phyloP scores from a whole-genome alignment of 1,140 invertebrate species.

The Papilio dardanus region DNA sequence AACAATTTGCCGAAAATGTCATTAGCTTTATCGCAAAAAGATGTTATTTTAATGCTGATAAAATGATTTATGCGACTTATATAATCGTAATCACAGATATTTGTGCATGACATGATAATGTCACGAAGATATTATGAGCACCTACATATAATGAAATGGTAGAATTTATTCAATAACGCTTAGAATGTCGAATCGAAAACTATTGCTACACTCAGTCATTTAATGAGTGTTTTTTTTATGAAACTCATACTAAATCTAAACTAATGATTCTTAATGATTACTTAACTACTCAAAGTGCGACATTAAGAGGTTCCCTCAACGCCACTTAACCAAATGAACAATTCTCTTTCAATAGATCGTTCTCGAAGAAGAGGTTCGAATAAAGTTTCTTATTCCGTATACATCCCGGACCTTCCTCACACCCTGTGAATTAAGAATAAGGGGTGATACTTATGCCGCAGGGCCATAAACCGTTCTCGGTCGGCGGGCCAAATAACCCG shows the following conservation, averaged over 20 bases:
- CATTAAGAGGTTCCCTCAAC: too few species aligned
- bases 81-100: neutral
- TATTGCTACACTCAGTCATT: too few species aligned
- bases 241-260: too few species aligned
- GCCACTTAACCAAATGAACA: too few species aligned
- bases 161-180: neutral
- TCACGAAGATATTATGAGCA: neutral
- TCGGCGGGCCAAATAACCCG: neutral
- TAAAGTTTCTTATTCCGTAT: conserved; percentile 18
- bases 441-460: conserved; percentile 22
- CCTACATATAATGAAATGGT: neutral
- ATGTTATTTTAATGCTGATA: neutral
- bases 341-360: neutral
- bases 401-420: conserved; percentile 25
- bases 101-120: neutral
- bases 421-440: conserved; percentile 16
- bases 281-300: too few species aligned
- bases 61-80: neutral
- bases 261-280: too few species aligned
- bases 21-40: neutral
- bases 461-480: conserved; percentile 25
- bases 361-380: too few species aligned
- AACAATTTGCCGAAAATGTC: too few species aligned
- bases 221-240: too few species aligned
- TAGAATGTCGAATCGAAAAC: too few species aligned